Evolutionary conservation across 2,888 invertebrate genomes (phyloP).

Genomic region (Lasioglossum figueresi): DNA sequence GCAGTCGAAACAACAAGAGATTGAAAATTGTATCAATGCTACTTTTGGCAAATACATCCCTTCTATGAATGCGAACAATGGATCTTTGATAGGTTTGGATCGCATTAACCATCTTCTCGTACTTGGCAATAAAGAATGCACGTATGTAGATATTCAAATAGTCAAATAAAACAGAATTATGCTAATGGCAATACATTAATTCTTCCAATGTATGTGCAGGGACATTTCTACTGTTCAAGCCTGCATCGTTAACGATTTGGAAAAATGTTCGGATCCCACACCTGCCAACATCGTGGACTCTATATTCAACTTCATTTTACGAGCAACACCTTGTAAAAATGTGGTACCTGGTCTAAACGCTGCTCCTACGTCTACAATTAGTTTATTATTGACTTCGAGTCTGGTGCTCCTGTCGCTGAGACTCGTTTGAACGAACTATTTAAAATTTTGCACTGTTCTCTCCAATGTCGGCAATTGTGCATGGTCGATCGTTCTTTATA

Average conservation of each 20-base stretch:
- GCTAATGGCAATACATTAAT: not conserved
- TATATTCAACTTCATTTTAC: constrained; percentile 89
- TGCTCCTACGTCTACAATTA: constrained; percentile 31
- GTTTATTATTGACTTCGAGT: constrained; percentile 13
- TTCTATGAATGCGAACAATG: constrained; percentile 68
- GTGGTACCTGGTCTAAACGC: constrained; percentile 1
- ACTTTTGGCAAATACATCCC: constrained; percentile 86
- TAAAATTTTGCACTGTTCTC: constrained; percentile 9
- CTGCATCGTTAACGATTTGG: constrained; percentile 87
- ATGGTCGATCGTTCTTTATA: constrained; percentile 6
- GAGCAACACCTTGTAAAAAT: constrained; percentile 87
- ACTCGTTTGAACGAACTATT: constrained; percentile 29
- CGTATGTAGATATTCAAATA: constrained; percentile 81
- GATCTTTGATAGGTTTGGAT: constrained; percentile 46
- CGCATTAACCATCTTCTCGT: constrained; percentile 84
- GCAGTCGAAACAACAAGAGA: constrained; percentile 85
- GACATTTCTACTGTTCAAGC: constrained; percentile 86
- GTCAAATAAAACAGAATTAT: not conserved
- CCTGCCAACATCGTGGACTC: constrained; percentile 92
- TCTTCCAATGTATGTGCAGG: constrained; percentile 72
- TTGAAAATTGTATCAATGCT: constrained; percentile 88
- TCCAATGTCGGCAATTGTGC: not conserved
- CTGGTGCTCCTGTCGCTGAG: constrained; percentile 11
- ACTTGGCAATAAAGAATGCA: constrained; percentile 86
- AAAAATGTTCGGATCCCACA: constrained; percentile 89